Base-by-base conservation (phyloP, 2,888 invertebrate species). In the Scaptomyza caliginosa region DNA sequence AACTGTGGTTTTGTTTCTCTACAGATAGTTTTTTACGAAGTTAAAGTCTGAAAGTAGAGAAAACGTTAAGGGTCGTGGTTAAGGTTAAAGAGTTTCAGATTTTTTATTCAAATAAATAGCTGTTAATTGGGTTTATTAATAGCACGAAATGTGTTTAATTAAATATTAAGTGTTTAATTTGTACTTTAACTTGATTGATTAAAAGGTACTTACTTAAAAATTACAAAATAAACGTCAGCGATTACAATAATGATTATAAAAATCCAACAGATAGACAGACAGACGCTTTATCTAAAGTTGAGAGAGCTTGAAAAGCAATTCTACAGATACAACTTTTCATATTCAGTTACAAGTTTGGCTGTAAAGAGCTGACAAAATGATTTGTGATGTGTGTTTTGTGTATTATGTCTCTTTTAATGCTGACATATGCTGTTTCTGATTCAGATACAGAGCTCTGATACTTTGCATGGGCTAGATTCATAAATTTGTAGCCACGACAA, bases 361-460 rank as follows among this genome's bases (percentile, higher is more conserved):
- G 17, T n/a, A 40, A 16, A 39, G 54, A 21, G 58, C 69, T 58
- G 68, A 11, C 58, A 73, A 74, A 67, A 55, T 68, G 63, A 70
- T 67, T 67, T 72, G 65, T 72, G 56, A 50, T 48, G 13, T 58
- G 30, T 71, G 57, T 57, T 67, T 55, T 71, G 43, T 13, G 0
- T 34, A 21, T 21, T 21, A 21, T 21, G 57, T 21, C 13, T 30
- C n/a, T 21, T 34, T 52, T 67, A 75, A 82, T 82, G 73, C 86
- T 74, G 79, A 79, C 86, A 73, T 67, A 85, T 74, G 73, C 66
- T n/a, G 64, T 36, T 63, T 68, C 46, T 49, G 52, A 85, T 60
- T 64, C 40, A 45, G 40, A 63, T 58, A 50, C 38, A 24, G 17
- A 43, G 51, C 52, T 51, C 34, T 49, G 13, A 36, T n/a, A n/a